phyloP scores from a whole-genome alignment of 2,797 vertebrate genomes.

The Hoplostethus atlanticus region DNA sequence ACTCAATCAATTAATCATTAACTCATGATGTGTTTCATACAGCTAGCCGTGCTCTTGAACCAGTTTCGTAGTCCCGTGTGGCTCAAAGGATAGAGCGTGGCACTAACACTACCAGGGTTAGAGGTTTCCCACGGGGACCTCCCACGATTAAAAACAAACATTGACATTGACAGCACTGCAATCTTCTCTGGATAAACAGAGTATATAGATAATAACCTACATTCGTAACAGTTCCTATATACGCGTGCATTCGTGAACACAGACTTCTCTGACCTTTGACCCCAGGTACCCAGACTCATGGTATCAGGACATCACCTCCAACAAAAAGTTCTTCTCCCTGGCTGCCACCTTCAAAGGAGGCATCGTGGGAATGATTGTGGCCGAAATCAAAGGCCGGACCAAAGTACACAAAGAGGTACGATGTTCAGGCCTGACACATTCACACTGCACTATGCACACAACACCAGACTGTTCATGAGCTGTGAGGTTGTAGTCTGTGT shows the following conservation, averaged over 20 bases:
- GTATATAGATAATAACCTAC: background rate
- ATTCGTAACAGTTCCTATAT: background rate
- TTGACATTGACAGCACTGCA: background rate
- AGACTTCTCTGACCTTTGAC: constrained; percentile 8
- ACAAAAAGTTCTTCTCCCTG: constrained; percentile 99
- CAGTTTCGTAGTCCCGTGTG: background rate
- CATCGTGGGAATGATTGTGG: constrained; percentile 99
- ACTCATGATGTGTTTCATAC: background rate
- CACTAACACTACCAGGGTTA: background rate
- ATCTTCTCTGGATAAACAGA: background rate
- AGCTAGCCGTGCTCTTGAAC: background rate
- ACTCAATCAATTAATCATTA: no score
- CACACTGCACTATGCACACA: background rate
- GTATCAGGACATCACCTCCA: constrained; percentile 99
- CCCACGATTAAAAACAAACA: background rate
- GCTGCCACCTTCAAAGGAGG: constrained; percentile 95
- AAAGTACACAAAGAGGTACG: constrained; percentile 99
- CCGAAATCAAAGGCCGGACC: constrained; percentile 97
- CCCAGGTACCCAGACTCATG: constrained; percentile 99
- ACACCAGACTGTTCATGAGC: no score
- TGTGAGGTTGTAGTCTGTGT: background rate
- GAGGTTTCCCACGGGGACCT: background rate
- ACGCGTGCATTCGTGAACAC: background rate
- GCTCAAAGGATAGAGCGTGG: background rate
- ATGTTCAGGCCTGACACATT: background rate